Evolutionary conservation across 1,140 invertebrate species (phyloP).

Genomic region (Archivesica marissinica): DNA sequence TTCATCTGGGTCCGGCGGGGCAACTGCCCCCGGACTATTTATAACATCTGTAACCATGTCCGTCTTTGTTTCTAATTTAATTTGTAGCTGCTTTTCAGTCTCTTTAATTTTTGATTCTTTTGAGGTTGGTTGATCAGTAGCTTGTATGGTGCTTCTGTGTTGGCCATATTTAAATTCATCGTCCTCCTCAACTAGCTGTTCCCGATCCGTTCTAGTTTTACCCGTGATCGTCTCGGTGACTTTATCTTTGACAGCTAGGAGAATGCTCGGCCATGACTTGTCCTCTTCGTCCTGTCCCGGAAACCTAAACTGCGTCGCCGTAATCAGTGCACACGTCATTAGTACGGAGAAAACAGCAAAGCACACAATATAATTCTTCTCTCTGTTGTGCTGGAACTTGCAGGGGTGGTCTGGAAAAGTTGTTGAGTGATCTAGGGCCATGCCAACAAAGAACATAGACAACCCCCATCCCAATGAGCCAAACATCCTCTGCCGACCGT

Average conservation of each 20-base stretch:
- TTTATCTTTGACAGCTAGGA: constrained; percentile 75
- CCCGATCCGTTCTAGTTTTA: constrained; percentile 70
- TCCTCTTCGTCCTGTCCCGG: constrained; percentile 78
- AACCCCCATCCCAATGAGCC: constrained; percentile 99
- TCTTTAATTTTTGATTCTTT: constrained; percentile 40
- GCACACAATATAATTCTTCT: constrained; percentile 99
- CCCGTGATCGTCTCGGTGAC: constrained; percentile 75
- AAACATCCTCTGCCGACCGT: constrained; percentile 99
- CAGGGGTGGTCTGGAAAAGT: constrained; percentile 93
- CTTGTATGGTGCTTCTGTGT: constrained; percentile 14
- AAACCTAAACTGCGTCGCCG: constrained; percentile 92
- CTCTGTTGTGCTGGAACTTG: constrained; percentile 85
- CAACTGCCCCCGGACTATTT: constrained; percentile 67
- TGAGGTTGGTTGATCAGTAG: constrained; percentile 9
- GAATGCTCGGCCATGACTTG: constrained; percentile 72
- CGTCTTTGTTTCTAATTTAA: constrained; percentile 69
- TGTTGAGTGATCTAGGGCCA: constrained; percentile 97
- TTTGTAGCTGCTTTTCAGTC: constrained; percentile 68
- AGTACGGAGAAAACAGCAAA: constrained; percentile 99
- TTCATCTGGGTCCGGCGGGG: constrained; percentile 68
- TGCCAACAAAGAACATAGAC: constrained; percentile 98
- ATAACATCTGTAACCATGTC: constrained; percentile 81
- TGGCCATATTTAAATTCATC: constrained; percentile 67
- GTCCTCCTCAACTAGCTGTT: constrained; percentile 75
- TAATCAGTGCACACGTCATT: constrained; percentile 97